Base-by-base conservation (phyloP, 2,888 invertebrate species). In the Epistrophe grossulariae region DNA sequence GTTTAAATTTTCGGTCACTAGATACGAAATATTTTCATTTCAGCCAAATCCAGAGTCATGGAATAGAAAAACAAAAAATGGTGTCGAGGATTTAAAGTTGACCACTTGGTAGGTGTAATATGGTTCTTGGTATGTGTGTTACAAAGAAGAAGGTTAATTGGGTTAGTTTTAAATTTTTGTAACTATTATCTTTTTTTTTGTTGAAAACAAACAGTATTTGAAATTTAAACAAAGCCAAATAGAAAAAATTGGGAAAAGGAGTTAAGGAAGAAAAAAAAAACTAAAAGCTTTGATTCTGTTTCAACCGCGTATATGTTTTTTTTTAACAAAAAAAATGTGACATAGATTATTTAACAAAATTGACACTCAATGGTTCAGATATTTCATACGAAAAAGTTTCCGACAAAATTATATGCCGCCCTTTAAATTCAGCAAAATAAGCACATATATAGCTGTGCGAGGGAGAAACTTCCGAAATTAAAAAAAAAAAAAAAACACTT, bases 1-100 rank as follows among this genome's bases (percentile, higher is more conserved):
- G n/a, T 19, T 15, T 73, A 50, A 28, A 35, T 35, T 40, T 55
- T 64, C 40, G 79, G 74, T 79, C 79, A 73, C 43, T 71, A 64
- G 70, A 76, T 70, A 79, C 68, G 50, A 79, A 59, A 57, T 55
- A 79, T 74, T 84, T 70, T 79, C 68, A 35, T 83, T 79, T 64
- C 15, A 74, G n/a, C 24, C 40, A 7, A 24, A 24, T 70, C 15
- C 10, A 17, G 35, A 11, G 10, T 38, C n/a, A 17, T 45, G 35
- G 3, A 19, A 68, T 43, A 60, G 17, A 70, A 70, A 60, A 55
- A 57, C 8, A 40, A 40, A n/a, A 40, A 55, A 40, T 28, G 4
- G 38, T 55, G 24, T 55, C n/a, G 40, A 24, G 55, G 3, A 43
- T 40, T 28, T 11, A 24, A 70, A 55, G 19, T 70, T 38, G 40